Conservation (phyloP, 1,140 invertebrate species). For the Acromyrmex charruanus region DNA sequence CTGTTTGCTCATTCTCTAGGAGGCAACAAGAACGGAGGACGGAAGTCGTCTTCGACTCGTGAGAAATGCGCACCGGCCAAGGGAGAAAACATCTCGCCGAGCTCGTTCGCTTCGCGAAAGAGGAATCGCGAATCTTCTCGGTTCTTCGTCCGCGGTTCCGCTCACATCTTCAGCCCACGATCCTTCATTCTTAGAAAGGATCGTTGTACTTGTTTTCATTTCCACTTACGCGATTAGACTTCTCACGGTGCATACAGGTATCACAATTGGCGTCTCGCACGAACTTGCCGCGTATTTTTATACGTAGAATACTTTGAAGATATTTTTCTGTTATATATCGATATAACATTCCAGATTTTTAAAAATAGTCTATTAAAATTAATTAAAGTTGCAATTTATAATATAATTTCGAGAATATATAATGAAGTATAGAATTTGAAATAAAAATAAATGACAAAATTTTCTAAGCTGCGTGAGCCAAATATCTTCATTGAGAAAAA, state of each 20-base stretch:
- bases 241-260: slow-evolving; percentile 67
- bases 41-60: slow-evolving; percentile 71
- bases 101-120: slow-evolving; percentile 19
- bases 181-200: slow-evolving; percentile 79
- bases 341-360: not conserved
- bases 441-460: not conserved
- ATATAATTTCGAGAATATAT: not conserved
- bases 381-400: not conserved
- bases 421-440: not conserved
- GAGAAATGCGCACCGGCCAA: slow-evolving; percentile 69
- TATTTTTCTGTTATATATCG: not conserved
- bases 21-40: slow-evolving; percentile 54
- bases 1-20: slow-evolving; percentile 30
- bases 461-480: not conserved
- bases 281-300: not conserved
- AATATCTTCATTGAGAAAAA: not conserved
- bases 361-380: not conserved
- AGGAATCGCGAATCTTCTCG: slow-evolving; percentile 34
- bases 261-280: slow-evolving; percentile 41
- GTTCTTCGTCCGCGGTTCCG: slow-evolving; percentile 60
- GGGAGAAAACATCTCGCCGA: slow-evolving; percentile 27
- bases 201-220: slow-evolving; percentile 83
- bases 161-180: slow-evolving; percentile 57
- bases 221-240: slow-evolving; percentile 85
- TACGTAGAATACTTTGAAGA: not conserved